Evolutionary conservation across 2,797 vertebrate species (phyloP), one percentile per base, ranked within the genome.

Genomic region (Melanogrammus aeglefinus): DNA sequence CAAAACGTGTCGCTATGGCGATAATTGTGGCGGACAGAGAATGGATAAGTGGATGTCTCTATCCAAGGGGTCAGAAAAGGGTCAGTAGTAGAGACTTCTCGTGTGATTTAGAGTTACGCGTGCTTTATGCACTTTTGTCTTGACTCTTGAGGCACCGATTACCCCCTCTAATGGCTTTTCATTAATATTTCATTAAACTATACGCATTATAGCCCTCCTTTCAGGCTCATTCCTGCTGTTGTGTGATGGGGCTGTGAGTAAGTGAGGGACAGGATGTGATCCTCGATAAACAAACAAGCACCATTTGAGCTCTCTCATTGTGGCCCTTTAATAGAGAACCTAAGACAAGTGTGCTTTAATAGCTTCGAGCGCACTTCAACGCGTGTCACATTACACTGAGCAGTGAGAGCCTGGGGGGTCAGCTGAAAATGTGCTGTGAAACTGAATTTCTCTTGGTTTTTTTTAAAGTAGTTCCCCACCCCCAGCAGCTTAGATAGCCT

Each of bases 391-490:
- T 18, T n/a, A 21, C 18, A 16, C 47, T 21, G 16, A 21, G 57
- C 57, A 63, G 57, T 63, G n/a, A 21, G 21, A n/a, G 21, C 21
- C 57, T 63, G 57, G 16, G 47, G 47, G 18, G 18, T 21, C 47
- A n/a, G 57, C 57, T 63, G 57, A 63, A 63, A n/a, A n/a, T 63
- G 16, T 21, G 16, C 16, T 13, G 18, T 18, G 18, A 21, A 57
- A 57, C 57, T 63, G 57, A 63, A 63, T 74, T 75, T 29, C n/a
- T 78, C 0, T 51, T n/a, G n/a, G 77, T 80, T 81, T 12, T 80
- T 21, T 35, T 39, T 35, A 71, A 82, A 79, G 57, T 4, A 38
- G 57, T 72, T 33, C 75, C 31, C 77, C 76, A 2, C 3, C 41
- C 41, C 12, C 41, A 44, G 41, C 41, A 44, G 41, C 41, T 13